Evolutionary conservation across 2,113 vertebrate genomes (phyloP), one percentile per base, ranked within the genome.

Genomic region (Eonycteris spelaea): DNA sequence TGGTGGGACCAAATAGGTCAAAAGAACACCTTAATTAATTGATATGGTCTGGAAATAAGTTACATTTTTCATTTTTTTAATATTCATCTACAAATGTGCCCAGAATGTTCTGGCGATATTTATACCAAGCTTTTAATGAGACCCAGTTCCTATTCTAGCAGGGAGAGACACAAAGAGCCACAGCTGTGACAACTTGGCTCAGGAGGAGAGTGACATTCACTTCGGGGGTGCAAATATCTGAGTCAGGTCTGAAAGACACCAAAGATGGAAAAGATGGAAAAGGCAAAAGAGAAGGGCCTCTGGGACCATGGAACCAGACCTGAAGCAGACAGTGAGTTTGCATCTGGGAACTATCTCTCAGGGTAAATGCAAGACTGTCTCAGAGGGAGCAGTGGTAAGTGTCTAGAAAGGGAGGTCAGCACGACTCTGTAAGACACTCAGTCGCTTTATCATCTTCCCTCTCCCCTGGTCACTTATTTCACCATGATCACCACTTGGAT

Each of bases 311-410:
- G n/a, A 43, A n/a, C 7, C 40, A 26, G 55, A 35, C 21, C 6
- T 10, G 6, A 33, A 33, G 78, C 33, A 12, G 74, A 53, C n/a
- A 6, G 78, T 6, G 1, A n/a, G n/a, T 11, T 8, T 10, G n/a
- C 0, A 8, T 16, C 51, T 5, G 11, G 68, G 19, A 61, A 30
- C 14, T 28, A n/a, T 24, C 4, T 16, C n/a, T 55, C 13, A 3
- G 30, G 33, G 14, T n/a, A 38, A 59, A 57, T 1, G 71, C 40
- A 79, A 90, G 22, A 16, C 6, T 53, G 15, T 3, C 74, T 26
- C 48, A 13, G 40, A 45, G n/a, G n/a, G 18, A 13, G 11, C 30
- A 19, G 10, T 0, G 9, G 26, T 18, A 16, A 21, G 53, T 7
- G 4, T 28, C 51, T 38, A 28, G n/a, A 90, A 8, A 75, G 73